A percentile compares a stretch with the other conserved stretches of the same genome.
phyloP scores from a whole-genome alignment of 1,140 invertebrate genomes.

The Maconellicoccus hirsutus region DNA sequence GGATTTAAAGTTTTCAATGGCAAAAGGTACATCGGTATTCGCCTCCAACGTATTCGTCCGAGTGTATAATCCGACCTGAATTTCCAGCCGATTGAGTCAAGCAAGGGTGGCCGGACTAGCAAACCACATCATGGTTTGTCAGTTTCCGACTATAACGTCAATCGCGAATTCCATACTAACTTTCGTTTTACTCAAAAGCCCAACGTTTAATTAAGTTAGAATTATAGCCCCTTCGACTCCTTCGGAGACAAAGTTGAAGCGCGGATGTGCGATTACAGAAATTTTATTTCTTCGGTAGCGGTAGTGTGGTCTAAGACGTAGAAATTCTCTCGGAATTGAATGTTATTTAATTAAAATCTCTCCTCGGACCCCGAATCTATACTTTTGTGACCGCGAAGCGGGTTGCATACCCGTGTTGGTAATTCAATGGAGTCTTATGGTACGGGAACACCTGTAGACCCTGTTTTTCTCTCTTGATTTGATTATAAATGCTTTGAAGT shows the following conservation, averaged over 20 bases:
- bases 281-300: not conserved
- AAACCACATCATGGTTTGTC: conserved; percentile 7
- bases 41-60: not conserved
- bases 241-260: not conserved
- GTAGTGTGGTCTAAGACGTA: not conserved
- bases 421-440: not conserved
- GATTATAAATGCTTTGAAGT: no score
- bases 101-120: not conserved
- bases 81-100: not conserved
- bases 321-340: not conserved
- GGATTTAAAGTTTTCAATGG: not conserved
- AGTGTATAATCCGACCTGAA: conserved; percentile 7
- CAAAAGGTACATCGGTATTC: not conserved
- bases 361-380: no score
- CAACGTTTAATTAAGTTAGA: not conserved
- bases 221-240: not conserved
- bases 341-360: not conserved
- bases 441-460: no score
- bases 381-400: not conserved
- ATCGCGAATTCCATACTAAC: not conserved
- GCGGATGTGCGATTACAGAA: not conserved
- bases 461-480: no score
- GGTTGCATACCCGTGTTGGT: not conserved
- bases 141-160: not conserved
- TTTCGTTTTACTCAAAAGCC: not conserved